Conservation (phyloP, 2,797 vertebrate genomes). For the Synanceia verrucosa region DNA sequence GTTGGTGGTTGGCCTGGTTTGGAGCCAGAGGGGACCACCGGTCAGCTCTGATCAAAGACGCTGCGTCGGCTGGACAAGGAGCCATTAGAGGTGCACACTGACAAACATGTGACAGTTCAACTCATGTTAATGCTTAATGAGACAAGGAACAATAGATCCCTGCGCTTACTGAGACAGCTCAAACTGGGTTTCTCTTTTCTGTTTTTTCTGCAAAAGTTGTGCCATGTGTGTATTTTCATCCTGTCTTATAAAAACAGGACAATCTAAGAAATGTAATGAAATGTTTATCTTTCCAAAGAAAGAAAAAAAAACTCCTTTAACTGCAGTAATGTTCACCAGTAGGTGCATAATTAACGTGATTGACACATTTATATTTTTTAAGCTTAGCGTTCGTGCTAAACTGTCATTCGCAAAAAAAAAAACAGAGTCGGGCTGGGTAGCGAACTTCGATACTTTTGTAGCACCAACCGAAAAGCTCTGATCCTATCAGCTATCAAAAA, state of each 20-base stretch:
- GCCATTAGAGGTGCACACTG: slow-evolving; percentile 36
- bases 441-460: too few species aligned
- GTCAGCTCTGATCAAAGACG: slow-evolving; percentile 63
- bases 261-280: slow-evolving; percentile 17
- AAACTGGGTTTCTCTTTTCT: neutral
- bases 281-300: slow-evolving; percentile 6
- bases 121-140: slow-evolving; percentile 35
- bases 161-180: neutral
- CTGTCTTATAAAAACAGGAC: slow-evolving; percentile 1
- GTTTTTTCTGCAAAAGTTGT: neutral
- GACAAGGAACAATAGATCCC: neutral
- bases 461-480: too few species aligned
- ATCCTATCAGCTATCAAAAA: too few species aligned
- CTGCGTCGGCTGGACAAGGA: slow-evolving; percentile 41
- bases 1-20: slow-evolving; percentile 25
- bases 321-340: neutral
- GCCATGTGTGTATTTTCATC: neutral
- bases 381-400: neutral
- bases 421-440: too few species aligned
- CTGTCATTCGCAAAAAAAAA: neutral
- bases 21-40: slow-evolving; percentile 26
- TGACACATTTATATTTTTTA: neutral
- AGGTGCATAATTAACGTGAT: neutral
- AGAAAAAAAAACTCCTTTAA: slow-evolving; percentile 11
- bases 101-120: slow-evolving; percentile 44